Percentiles rank a stretch among this genome's conserved stretches.
Conservation (phyloP, 2,797 vertebrate species). For the Acrocephalus scirpaceus region DNA sequence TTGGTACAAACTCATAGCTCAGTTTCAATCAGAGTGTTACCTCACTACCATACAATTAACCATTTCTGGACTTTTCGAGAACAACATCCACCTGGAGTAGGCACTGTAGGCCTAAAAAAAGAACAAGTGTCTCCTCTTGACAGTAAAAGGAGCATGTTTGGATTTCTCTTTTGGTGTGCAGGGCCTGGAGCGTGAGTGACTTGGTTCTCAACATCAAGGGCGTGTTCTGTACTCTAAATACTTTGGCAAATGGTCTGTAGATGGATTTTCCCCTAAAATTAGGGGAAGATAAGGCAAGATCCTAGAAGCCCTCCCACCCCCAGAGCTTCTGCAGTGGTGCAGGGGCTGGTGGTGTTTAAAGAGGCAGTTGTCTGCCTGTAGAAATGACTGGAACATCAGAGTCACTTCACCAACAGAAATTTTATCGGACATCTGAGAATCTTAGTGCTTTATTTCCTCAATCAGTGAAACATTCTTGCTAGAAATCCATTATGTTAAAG, state of each 20-base stretch:
- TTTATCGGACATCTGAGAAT: background rate
- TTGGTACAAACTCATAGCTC: background rate
- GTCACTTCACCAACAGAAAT: background rate
- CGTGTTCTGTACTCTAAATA: background rate
- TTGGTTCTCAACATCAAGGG: background rate
- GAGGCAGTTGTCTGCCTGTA: background rate
- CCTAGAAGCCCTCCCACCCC: fast-evolving
- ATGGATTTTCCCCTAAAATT: background rate
- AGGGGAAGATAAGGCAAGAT: background rate
- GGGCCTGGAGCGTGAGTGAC: background rate
- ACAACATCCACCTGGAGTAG: fast-evolving
- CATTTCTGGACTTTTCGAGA: background rate
- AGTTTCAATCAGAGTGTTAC: background rate
- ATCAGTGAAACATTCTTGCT: background rate
- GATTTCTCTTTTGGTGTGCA: background rate
- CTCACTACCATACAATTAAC: background rate
- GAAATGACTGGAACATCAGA: background rate
- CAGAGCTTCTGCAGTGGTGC: background rate
- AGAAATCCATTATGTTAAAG: background rate
- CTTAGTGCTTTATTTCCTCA: background rate
- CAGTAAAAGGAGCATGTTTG: background rate
- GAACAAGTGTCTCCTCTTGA: background rate
- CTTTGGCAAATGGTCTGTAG: background rate
- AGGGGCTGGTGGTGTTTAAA: background rate
- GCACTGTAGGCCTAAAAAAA: background rate